phyloP scores from a whole-genome alignment of 2,113 vertebrate species.

The Actinemys pallida region DNA sequence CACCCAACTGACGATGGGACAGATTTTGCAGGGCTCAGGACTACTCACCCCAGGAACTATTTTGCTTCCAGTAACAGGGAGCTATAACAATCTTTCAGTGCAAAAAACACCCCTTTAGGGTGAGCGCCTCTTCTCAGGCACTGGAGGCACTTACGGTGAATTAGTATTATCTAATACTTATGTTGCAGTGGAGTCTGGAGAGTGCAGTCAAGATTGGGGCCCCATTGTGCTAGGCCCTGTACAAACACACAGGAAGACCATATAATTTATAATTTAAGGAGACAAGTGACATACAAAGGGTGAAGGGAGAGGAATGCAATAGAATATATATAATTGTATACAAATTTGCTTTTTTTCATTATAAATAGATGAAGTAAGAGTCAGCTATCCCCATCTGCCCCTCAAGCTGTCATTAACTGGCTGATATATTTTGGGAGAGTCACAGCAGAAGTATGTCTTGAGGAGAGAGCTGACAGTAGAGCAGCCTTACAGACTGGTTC shows the following conservation, averaged over 20 bases:
- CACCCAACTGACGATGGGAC: fast-evolving
- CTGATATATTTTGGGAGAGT: neutral
- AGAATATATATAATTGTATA: neutral
- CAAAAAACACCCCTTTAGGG: neutral
- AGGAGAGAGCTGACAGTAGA: neutral
- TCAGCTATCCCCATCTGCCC: neutral
- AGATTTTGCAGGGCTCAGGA: neutral
- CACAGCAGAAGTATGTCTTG: neutral
- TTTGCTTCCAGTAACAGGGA: neutral
- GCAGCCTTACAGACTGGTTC: neutral
- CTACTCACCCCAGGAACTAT: neutral
- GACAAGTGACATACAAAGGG: neutral
- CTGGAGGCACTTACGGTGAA: neutral
- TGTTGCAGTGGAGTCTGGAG: neutral
- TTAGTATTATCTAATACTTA: neutral
- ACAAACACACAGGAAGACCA: neutral
- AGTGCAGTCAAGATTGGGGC: neutral
- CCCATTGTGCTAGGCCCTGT: neutral
- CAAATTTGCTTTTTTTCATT: neutral
- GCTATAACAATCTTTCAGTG: fast-evolving
- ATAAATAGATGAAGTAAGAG: neutral
- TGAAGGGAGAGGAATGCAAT: neutral
- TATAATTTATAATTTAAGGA: neutral
- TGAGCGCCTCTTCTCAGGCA: neutral
- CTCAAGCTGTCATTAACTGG: neutral